Evolutionary conservation across 2,888 invertebrate species (phyloP).

Genomic region (Chaetogeoica ovagalla): DNA sequence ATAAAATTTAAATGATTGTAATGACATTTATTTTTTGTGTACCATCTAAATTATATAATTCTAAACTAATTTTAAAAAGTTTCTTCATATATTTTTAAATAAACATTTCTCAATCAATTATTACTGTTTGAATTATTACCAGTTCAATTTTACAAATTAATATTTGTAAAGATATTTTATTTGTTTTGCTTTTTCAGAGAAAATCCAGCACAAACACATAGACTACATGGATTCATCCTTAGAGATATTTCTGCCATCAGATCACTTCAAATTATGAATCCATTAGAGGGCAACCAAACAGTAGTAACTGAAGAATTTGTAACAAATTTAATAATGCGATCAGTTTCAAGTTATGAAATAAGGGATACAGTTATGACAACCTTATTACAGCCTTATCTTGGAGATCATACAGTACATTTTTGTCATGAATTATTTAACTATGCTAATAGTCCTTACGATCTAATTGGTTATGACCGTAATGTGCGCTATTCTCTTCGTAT

Average conservation of each 20-base stretch:
- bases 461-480: slow-evolving; percentile 75
- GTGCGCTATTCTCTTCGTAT: neutral
- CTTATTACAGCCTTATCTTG: slow-evolving; percentile 63
- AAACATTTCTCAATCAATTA: too few species aligned
- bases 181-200: slow-evolving; percentile 63
- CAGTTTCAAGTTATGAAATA: slow-evolving; percentile 23
- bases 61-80: too few species aligned
- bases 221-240: slow-evolving; percentile 85
- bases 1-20: too few species aligned
- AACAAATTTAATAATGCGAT: neutral
- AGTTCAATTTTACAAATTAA: too few species aligned
- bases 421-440: slow-evolving; percentile 85
- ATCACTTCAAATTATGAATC: neutral
- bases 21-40: too few species aligned
- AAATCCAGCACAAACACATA: slow-evolving; percentile 78
- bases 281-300: too few species aligned
- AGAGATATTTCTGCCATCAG: slow-evolving; percentile 68
- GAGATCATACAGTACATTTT: slow-evolving; percentile 78
- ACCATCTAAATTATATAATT: too few species aligned
- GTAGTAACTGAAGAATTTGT: neutral
- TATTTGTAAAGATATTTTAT: neutral
- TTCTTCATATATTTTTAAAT: too few species aligned
- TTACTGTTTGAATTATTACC: too few species aligned
- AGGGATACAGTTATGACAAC: neutral
- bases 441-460: slow-evolving; percentile 83